Evolutionary conservation across 2,888 invertebrate species (phyloP), one percentile per base, ranked within the genome.

Genomic region (Dione vanillae): DNA sequence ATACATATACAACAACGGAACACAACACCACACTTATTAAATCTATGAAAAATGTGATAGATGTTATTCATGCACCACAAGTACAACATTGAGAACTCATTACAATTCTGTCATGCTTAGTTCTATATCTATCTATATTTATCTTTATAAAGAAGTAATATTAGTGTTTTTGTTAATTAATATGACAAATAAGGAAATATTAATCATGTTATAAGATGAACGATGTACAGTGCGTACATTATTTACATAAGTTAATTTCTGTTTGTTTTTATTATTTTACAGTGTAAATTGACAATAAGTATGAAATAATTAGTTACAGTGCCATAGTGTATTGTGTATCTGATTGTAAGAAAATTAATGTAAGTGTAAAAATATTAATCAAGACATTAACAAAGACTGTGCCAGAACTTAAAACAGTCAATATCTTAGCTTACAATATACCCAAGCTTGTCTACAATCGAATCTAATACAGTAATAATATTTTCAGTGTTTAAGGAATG

Each of bases 41-140:
- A 85, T 80, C 81, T 74, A 77, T 75, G 79, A 76, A 76, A 78
- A 78, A 80, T 85, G 81, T 83, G 81, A 91, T 90, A 93, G 93
- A 93, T 93, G 93, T 93, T 93, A 93, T 93, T 93, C 93, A 92
- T 93, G 93, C 93, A 93, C 93, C 92, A 91, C 88, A 82, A 80
- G 62, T 83, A 86, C 84, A 83, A 85, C 77, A 79, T 71, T 76
- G 77, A 75, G 74, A 73, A 75, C 67, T 70, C 69, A 71, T 64
- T 69, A 70, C 67, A 74, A 67, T 65, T 54, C 67, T 59, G 61
- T 64, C 74, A 73, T 78, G 75, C 76, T 59, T 69, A 72, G n/a
- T 56, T 56, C 56, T 35, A 65, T 41, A 65, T 67, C 58, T 65
- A 65, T n/a, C 49, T 68, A 68, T 59, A 40, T 19, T n/a, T n/a